A percentile compares a stretch with the other conserved stretches of the same genome.
phyloP scores from a whole-genome alignment of 1,140 invertebrate species.

The Drosophila sturtevanti region DNA sequence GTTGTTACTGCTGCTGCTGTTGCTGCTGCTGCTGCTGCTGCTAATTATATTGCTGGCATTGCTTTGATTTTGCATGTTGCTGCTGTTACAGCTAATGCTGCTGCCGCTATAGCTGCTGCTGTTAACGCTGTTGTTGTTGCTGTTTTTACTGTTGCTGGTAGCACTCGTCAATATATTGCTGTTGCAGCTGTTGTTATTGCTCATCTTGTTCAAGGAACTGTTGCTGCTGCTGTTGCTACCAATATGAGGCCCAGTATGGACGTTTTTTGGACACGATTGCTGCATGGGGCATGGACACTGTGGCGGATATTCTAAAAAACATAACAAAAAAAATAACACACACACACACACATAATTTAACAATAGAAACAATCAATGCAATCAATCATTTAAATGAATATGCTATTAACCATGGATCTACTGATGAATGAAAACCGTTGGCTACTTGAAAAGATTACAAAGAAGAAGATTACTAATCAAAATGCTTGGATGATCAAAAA shows the following conservation, averaged over 20 bases:
- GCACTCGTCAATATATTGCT: constrained; percentile 55
- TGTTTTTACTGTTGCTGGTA: constrained; percentile 58
- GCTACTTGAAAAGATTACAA: too few species aligned
- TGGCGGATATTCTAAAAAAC: constrained; percentile 84
- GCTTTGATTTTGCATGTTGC: constrained; percentile 23
- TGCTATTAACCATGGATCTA: too few species aligned
- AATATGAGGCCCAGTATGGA: constrained; percentile 97
- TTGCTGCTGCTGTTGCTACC: constrained; percentile 85
- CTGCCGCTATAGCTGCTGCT: constrained; percentile 70
- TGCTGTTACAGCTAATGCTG: constrained; percentile 18
- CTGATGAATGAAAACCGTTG: too few species aligned
- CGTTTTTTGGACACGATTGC: constrained; percentile 97
- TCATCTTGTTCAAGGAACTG: constrained; percentile 74
- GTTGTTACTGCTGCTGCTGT: constrained; percentile 40
- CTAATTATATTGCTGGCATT: constrained; percentile 35
- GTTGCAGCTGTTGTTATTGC: constrained; percentile 44
- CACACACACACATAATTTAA: too few species aligned
- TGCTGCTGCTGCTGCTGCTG: constrained; percentile 44
- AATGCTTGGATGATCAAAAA: too few species aligned
- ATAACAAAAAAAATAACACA: not conserved
- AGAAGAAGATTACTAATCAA: too few species aligned
- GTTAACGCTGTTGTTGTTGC: constrained; percentile 51
- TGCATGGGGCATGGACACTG: constrained; percentile 92
- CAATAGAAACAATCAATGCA: too few species aligned
- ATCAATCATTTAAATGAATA: too few species aligned